Base-by-base conservation (phyloP, 1,140 invertebrate species). In the Notospermus geniculatus region DNA sequence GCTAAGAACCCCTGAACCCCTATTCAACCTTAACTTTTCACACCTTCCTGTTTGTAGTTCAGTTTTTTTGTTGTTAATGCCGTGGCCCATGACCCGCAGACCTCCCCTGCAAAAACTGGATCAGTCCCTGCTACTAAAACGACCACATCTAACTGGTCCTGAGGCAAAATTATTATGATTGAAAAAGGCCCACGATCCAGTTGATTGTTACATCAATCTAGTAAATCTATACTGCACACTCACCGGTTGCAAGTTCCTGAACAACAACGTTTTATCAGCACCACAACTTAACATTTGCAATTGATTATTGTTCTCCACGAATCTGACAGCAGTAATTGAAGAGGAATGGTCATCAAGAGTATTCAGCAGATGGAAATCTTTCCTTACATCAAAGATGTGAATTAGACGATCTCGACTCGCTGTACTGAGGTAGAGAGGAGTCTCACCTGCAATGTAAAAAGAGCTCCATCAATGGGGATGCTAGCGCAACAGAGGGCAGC, bases 281-380 rank as follows among this genome's bases (percentile, higher is more conserved):
- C 95, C 92, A 81, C 95, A 98, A 17, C 93, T 96, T 2, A 97
- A 91, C 90, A 98, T 92, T 77, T 95, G 90, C 23, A 85, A 68
- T 58, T 79, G 71, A 27, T 71, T 73, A 58, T 75, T 79, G 53
- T 85, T 74, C 80, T 86, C 76, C 73, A 92, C 86, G 83, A 97
- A 97, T 61, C 91, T 85, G 0, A 98, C 91, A 1, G 95, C 91
- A 1, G 92, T 95, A 64, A 98, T 96, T 13, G 93, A 93, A 0
- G 93, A 93, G 22, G 93, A 95, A 82, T 98, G 95, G 80, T 98
- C 95, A 77, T 97, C 94, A 28, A 98, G 79, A 0, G 95, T 97
- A 83, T 96, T 91, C 25, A 96, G 80, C 68, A 96, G 90, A 65
- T 90, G 85, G 79, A 97, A 97, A 27, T 89, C 88, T 81, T 89